Conservation (phyloP, 2,888 invertebrate genomes). For the Ceraclea dissimilis region DNA sequence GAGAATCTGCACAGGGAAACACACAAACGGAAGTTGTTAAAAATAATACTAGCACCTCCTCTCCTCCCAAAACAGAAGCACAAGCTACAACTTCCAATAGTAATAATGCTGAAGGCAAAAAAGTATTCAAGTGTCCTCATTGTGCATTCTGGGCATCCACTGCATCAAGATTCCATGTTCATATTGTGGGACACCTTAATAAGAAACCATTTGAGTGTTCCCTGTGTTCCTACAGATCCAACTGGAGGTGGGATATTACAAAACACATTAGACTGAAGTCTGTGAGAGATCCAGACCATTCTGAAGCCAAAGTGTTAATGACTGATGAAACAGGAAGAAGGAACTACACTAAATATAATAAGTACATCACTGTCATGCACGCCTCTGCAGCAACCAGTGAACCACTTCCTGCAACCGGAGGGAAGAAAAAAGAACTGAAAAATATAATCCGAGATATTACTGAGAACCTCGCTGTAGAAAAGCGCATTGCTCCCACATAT, state of each 20-base stretch:
- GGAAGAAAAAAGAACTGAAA: conserved; percentile 5
- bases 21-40: not conserved
- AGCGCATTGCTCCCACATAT: not conserved
- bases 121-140: conserved; percentile 88
- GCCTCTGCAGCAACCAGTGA: conserved; percentile 15
- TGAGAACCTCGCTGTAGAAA: not conserved
- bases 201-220: conserved; percentile 95
- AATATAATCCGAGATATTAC: not conserved
- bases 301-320: conserved; percentile 75
- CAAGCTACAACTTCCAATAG: conserved; percentile 55
- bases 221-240: conserved; percentile 85
- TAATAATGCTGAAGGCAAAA: conserved; percentile 57
- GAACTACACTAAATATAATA: conserved; percentile 89
- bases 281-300: conserved; percentile 74
- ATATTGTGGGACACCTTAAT: conserved; percentile 87
- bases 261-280: conserved; percentile 91
- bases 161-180: conserved; percentile 87
- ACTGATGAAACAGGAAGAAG: conserved; percentile 86
- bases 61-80: conserved; percentile 46
- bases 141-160: conserved; percentile 91
- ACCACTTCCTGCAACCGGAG: conserved; percentile 1
- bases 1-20: not conserved
- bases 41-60: conserved; percentile 26
- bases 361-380: conserved; percentile 67
- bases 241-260: conserved; percentile 96